Evolutionary conservation across 1,140 invertebrate species (phyloP), one percentile per base, ranked within the genome.

Genomic region (Dolichoris vasculosae): DNA sequence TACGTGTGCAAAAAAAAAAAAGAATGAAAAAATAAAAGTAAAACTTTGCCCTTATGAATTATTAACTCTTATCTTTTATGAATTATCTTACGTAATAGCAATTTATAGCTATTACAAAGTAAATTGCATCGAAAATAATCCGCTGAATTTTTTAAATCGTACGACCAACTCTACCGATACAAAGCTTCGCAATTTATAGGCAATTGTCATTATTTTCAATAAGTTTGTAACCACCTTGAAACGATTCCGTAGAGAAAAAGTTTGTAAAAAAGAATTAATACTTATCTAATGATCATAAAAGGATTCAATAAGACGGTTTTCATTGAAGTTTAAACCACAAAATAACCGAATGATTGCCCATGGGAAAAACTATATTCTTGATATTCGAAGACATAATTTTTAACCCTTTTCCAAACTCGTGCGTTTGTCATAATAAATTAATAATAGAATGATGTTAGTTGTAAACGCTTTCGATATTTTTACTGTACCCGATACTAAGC

Each of bases 281-380:
- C 15, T 35, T 20, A 3, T 8, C 78, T 80, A 80, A 67, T 64
- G 38, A 80, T 67, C 40, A 30, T 30, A 38, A 67, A 26, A 30
- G 40, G 59, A 38, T 43, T 43, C 20, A 35, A 40, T 2, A 35
- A n/a, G 30, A 26, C 11, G 51, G 3, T 30, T 7, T 55, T n/a
- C 71, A 64, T 43, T 73, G 71, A 83, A 83, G 51, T 83, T 40
- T 40, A 75, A 51, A 83, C 82, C 82, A 51, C 82, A 83, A 83
- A 83, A 23, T 32, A 40, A 55, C 35, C 35, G 48, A 17, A n/a
- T 46, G 38, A 64, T 64, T 80, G 76, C 35, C 6, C 38, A 0
- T 26, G 1, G 71, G 48, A 7, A 64, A 64, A 78, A 59, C 76
- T 79, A 64, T 48, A 64, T 35, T 38, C 23, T 8, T 26, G 23